Evolutionary conservation across 2,113 vertebrate genomes (phyloP), one percentile per base, ranked within the genome.

Genomic region (Pleuronectes platessa): DNA sequence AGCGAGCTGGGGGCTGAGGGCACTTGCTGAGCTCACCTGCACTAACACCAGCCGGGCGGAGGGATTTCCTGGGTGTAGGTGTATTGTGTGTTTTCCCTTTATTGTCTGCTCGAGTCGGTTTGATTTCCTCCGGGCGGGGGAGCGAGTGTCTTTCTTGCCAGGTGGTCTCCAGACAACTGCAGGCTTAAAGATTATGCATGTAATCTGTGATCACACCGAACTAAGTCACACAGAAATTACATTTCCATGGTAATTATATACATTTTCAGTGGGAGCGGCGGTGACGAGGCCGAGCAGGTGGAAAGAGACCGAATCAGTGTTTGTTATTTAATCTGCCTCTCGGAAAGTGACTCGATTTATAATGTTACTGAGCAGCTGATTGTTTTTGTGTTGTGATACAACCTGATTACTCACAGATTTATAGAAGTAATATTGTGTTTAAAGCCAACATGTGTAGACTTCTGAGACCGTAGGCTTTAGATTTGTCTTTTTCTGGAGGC

Each of bases 131-230:
- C 0, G 68, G 49, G 61, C 42, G 8, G 37, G 37, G 17, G n/a
- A n/a, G 40, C 2, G 37, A 10, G 35, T 10, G 51, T 63, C 61
- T 58, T 18, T 78, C 79, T 70, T 73, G 1, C 73, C 73, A 84
- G 76, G 75, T 81, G 78, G 68, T 71, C 49, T 82, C 58, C 53
- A 40, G 66, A 68, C 51, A 56, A 56, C 59, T 49, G 37, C 53
- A 67, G 47, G 42, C 26, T 79, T 71, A 79, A 37, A 74, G 71
- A 83, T 83, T 85, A 75, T 45, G 18, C 37, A 23, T 64, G 49
- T 74, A 78, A 77, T 88, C 73, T 59, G 15, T 69, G 26, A 81
- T 82, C 64, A 49, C 49, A 53, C n/a, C 24, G 18, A 14, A 26
- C 35, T 58, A 3, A 54, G 62, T 63, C 65, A 70, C 51, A 63